A percentile compares a stretch with the other conserved stretches of the same genome.
These are phyloP conservation scores for Pica pica DNA, from an alignment of 2,113 vertebrate species.

Conservation along the genomic window DNA sequence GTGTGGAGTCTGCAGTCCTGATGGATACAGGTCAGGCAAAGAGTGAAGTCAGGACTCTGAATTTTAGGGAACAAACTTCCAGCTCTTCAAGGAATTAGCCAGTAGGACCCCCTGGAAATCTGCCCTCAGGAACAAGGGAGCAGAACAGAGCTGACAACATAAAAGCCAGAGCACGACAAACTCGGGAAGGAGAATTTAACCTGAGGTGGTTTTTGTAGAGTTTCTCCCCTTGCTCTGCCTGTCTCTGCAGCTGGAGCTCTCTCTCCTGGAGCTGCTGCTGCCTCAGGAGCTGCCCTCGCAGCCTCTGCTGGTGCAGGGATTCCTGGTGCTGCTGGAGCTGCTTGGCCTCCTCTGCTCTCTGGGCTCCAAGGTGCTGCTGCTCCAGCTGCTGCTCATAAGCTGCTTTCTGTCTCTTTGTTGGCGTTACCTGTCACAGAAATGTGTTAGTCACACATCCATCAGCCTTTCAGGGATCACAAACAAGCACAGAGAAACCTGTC, in stretches of 20 bases:
- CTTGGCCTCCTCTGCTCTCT: conserved; percentile 73
- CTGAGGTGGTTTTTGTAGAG: conserved; percentile 59
- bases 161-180: background rate
- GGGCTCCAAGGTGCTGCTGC: conserved; percentile 81
- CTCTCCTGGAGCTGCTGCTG: conserved; percentile 75
- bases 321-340: conserved; percentile 79
- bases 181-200: background rate
- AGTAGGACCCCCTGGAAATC: background rate
- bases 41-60: background rate
- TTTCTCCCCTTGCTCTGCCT: conserved; percentile 71
- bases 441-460: background rate
- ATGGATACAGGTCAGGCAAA: background rate
- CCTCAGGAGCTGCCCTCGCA: conserved; percentile 72
- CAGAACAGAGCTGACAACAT: background rate
- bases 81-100: background rate
- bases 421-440: background rate
- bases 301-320: conserved; percentile 75
- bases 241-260: conserved; percentile 74
- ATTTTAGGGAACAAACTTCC: background rate
- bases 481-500: background rate
- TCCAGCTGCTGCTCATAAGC: conserved; percentile 87
- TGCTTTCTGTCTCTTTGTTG: conserved; percentile 52
- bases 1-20: background rate
- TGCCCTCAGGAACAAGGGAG: background rate
- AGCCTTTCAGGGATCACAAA: background rate